These are phyloP conservation scores for Danio choprae DNA, from an alignment of 2,797 vertebrate species.

Conservation along the genomic window DNA sequence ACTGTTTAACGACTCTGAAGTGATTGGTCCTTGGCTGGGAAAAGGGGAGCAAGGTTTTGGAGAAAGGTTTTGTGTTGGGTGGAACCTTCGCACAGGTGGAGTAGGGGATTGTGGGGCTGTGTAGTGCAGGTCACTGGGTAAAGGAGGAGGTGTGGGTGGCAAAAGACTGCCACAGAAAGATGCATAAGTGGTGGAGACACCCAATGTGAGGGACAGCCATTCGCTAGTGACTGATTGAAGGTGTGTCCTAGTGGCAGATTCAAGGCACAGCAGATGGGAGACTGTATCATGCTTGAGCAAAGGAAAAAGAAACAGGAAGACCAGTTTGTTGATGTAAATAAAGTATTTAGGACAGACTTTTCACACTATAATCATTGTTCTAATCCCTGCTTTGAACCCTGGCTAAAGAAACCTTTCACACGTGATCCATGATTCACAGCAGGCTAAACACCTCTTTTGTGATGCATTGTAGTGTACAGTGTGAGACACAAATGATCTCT, in stretches of 20 bases:
- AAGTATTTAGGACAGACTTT: background rate
- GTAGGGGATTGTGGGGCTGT: slow-evolving; percentile 65
- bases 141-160: slow-evolving; percentile 74
- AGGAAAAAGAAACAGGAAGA: slow-evolving; percentile 62
- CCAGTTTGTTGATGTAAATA: slow-evolving; percentile 39
- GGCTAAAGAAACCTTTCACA: too few species aligned
- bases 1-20: slow-evolving; percentile 42
- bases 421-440: too few species aligned
- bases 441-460: too few species aligned
- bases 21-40: slow-evolving; percentile 52
- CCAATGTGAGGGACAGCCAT: slow-evolving; percentile 81
- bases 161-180: slow-evolving; percentile 58
- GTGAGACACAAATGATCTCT: too few species aligned
- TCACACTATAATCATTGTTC: too few species aligned
- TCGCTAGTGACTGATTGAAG: slow-evolving; percentile 76
- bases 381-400: too few species aligned
- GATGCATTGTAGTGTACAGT: too few species aligned
- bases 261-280: slow-evolving; percentile 67
- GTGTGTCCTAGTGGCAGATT: slow-evolving; percentile 68
- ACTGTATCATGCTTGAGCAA: slow-evolving; percentile 64
- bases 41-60: slow-evolving; percentile 26
- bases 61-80: slow-evolving; percentile 56
- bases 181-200: slow-evolving; percentile 62
- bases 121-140: slow-evolving; percentile 74
- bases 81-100: slow-evolving; percentile 54